Evolutionary conservation across 2,888 invertebrate species (phyloP), one percentile per base, ranked within the genome.

Genomic region (Atherix ibis): DNA sequence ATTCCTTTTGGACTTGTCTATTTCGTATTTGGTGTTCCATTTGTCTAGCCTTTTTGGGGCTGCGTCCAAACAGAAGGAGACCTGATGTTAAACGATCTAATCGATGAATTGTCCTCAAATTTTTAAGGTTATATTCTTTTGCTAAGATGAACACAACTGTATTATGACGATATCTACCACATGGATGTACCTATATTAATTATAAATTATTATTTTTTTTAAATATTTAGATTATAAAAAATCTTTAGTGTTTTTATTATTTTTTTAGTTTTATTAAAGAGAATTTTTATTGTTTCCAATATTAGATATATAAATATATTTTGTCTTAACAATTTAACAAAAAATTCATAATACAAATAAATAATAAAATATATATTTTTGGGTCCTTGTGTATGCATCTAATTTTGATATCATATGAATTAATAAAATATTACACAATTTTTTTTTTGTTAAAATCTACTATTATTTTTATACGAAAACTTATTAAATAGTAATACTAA

Each of bases 121-220:
- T 89, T 62, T 85, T 84, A 64, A 89, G 67, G 63, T 88, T 88
- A 62, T 91, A 83, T 63, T 97, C 94, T 64, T 92, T 92, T 47
- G 91, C 89, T 51, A 98, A 71, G 51, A 97, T 94, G 60, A 89
- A 92, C 36, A 89, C 83, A 43, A 98, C 84, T 5, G 94, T 91
- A 65, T 98, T 98, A 67, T 94, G 89, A 34, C 94, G 73, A 65
- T 97, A 99, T 52, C 95, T 73, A 40, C 98, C 98, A 62, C 97
- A 97, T 3, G 97, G 95, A 63, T 98, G 97, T 39, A 91, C 88
- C 89, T 91, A 39, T 18, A 25, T 14, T 16, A 10, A 29, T n/a
- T n/a, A n/a, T n/a, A n/a, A n/a, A n/a, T n/a, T n/a, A n/a, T n/a
- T n/a, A n/a, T n/a, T n/a, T n/a, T 19, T 19, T 19, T 19, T 19